phyloP scores from a whole-genome alignment of 2,797 vertebrate genomes.

The Sarcophilus harrisii region DNA sequence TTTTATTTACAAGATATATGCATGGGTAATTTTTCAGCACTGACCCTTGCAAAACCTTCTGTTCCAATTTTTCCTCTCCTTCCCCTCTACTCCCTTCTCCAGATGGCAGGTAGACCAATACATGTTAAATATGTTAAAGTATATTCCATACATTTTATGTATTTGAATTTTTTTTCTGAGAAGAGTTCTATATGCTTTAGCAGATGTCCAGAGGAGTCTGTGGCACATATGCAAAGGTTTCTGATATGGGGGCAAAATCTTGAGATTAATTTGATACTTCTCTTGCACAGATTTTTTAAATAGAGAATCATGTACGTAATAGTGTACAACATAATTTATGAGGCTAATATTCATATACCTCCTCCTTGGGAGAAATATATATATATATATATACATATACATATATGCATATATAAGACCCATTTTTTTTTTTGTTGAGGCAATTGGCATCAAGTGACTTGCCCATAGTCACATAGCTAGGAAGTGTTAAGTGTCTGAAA shows the following conservation, averaged over 20 bases:
- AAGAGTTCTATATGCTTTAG: not conserved
- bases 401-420: too few species aligned
- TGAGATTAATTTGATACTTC: constrained; percentile 53
- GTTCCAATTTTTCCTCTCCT: too few species aligned
- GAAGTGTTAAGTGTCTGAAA: too few species aligned
- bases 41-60: too few species aligned
- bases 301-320: constrained; percentile 35
- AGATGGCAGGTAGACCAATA: too few species aligned
- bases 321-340: constrained; percentile 26
- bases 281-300: constrained; percentile 37
- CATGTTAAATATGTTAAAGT: too few species aligned
- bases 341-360: constrained; percentile 49
- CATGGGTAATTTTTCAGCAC: too few species aligned
- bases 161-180: not conserved
- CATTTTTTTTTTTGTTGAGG: too few species aligned
- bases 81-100: too few species aligned
- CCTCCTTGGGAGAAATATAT: constrained; percentile 3
- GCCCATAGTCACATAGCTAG: too few species aligned
- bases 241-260: constrained; percentile 30
- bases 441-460: too few species aligned
- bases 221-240: not conserved
- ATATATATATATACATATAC: not conserved
- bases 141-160: not conserved
- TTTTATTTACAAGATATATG: too few species aligned
- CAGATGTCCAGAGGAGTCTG: not conserved